A percentile compares a stretch with the other conserved stretches of the same genome.
These are phyloP conservation scores for Regulus satrapa DNA, from an alignment of 2,113 vertebrate species.

Conservation along the genomic window DNA sequence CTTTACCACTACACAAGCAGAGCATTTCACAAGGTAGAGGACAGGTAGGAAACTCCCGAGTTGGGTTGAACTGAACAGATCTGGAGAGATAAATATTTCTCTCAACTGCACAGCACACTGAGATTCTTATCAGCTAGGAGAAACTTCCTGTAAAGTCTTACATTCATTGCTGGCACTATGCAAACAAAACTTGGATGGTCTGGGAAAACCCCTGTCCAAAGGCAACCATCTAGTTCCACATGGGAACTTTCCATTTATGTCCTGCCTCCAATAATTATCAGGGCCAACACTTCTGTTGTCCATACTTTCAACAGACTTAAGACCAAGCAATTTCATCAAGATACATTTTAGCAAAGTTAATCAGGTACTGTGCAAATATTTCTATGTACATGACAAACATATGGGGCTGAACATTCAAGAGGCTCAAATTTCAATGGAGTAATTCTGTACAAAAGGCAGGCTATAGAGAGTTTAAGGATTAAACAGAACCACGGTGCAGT, in stretches of 20 bases:
- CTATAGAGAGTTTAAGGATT: not conserved
- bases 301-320: not conserved
- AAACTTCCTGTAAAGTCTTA: not conserved
- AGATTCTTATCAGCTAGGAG: not conserved
- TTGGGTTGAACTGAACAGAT: not conserved
- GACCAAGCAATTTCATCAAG: not conserved
- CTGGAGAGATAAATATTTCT: not conserved
- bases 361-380: not conserved
- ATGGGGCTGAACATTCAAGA: not conserved
- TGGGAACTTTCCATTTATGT: not conserved
- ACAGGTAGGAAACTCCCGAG: not conserved
- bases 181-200: not conserved
- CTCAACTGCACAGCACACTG: not conserved
- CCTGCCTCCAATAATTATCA: not conserved
- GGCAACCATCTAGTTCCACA: not conserved
- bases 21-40: not conserved
- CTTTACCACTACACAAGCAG: too few relatives aligned
- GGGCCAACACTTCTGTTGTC: not conserved
- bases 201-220: not conserved
- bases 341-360: not conserved
- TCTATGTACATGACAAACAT: not conserved
- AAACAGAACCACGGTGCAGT: not conserved
- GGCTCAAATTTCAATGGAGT: not conserved
- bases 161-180: not conserved
- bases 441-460: not conserved